Evolutionary conservation across 1,140 invertebrate genomes (phyloP).

Genomic region (Polypedilum vanderplanki): DNA sequence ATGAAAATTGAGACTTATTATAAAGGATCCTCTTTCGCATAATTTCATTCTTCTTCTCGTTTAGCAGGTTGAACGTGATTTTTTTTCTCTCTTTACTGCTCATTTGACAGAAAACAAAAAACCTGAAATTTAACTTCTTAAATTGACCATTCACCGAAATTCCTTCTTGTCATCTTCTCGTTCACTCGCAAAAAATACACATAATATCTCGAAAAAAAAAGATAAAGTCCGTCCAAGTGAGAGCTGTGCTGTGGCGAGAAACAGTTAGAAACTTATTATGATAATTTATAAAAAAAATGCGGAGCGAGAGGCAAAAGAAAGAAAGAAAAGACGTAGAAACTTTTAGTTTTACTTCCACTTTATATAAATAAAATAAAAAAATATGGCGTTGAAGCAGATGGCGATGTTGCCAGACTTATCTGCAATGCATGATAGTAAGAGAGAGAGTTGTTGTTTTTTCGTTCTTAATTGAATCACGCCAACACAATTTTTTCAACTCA

Average conservation of each 20-base stretch:
- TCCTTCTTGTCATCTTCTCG: background rate
- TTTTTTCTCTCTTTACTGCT: background rate
- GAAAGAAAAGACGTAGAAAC: background rate
- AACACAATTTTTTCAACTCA: background rate
- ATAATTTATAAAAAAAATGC: constrained; percentile 16
- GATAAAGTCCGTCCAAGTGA: background rate
- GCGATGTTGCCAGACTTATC: background rate
- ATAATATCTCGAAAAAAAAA: background rate
- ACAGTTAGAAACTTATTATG: constrained; percentile 27
- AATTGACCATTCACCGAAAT: constrained; percentile 12
- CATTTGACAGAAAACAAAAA: background rate
- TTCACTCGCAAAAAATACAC: background rate
- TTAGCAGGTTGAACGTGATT: constrained; percentile 3
- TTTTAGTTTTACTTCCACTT: too few species aligned
- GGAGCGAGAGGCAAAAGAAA: background rate
- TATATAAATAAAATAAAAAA: constrained; percentile 1
- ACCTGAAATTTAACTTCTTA: background rate
- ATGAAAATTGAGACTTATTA: constrained; percentile 7
- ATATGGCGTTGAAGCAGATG: background rate
- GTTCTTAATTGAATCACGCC: background rate
- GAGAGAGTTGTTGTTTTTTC: too few species aligned
- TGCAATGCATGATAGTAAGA: background rate
- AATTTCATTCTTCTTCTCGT: background rate
- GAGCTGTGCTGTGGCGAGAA: background rate
- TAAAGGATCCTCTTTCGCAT: background rate